Evolutionary conservation across 2,888 invertebrate species (phyloP).

Genomic region (Lasioglossum morio): DNA sequence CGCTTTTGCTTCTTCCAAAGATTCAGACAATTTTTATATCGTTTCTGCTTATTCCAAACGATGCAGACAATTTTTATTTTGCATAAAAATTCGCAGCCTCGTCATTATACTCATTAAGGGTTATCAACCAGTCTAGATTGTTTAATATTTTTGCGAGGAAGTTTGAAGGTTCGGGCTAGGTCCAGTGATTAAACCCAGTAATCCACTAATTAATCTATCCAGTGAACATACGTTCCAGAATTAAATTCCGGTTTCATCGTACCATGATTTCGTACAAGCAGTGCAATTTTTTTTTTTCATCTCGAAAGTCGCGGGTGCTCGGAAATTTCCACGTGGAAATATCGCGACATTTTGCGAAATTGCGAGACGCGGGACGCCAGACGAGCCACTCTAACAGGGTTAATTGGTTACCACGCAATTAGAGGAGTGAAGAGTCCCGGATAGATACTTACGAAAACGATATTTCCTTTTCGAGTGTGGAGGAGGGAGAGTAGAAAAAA

Average conservation of each 20-base stretch:
- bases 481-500: neutral
- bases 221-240: neutral
- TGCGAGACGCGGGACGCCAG: neutral
- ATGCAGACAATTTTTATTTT: too few relatives aligned
- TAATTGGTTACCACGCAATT: conserved; percentile 41
- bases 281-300: neutral
- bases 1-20: too few relatives aligned
- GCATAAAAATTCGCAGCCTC: too few relatives aligned
- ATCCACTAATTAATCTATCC: neutral
- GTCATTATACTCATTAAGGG: too few relatives aligned
- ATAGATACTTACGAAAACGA: conserved; percentile 23
- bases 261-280: neutral
- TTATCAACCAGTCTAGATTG: too few relatives aligned
- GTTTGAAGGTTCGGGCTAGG: too few relatives aligned
- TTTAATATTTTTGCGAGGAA: too few relatives aligned
- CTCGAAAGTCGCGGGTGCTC: neutral
- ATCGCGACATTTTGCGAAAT: neutral
- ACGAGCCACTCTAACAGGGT: conserved; percentile 19
- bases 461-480: conserved; percentile 21
- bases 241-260: neutral
- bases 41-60: too few relatives aligned
- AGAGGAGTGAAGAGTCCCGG: conserved; percentile 23
- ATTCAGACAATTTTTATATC: too few relatives aligned
- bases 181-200: too few relatives aligned
- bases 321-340: neutral